Evolutionary conservation across 64 coral and sea anemone species (phyloP).

Genomic region (Cladopsammia gracilis): DNA sequence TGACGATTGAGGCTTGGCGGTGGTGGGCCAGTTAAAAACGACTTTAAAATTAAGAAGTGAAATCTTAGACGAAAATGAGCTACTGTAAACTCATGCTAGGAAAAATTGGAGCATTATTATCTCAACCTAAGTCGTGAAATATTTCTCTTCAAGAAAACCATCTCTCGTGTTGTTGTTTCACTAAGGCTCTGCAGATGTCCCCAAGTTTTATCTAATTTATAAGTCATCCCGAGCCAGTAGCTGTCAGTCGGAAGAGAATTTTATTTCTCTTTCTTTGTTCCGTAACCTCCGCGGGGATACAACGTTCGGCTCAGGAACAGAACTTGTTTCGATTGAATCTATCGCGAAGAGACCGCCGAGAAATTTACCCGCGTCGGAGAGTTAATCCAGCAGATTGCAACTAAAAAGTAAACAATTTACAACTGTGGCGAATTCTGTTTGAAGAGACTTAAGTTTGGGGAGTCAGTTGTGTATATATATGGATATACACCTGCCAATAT

Average conservation of each 20-base stretch:
- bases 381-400: constrained; percentile 46
- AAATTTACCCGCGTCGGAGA: neutral
- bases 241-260: constrained; percentile 23
- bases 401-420: constrained; percentile 46
- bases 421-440: constrained; percentile 58
- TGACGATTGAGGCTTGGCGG: neutral
- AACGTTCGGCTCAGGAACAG: neutral
- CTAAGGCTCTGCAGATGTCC: constrained; percentile 41
- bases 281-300: neutral
- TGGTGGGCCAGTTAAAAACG: neutral
- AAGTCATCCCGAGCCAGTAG: constrained; percentile 18
- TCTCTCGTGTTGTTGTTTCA: constrained; percentile 1
- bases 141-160: neutral
- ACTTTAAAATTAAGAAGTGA: neutral
- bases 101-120: neutral
- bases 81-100: neutral
- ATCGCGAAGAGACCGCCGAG: neutral
- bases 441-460: constrained; percentile 48
- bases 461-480: constrained; percentile 5
- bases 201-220: constrained; percentile 30
- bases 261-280: constrained; percentile 28
- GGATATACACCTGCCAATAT: constrained; percentile 41
- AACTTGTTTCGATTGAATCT: neutral
- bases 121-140: neutral
- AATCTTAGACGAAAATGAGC: neutral